phyloP scores from a whole-genome alignment of 2,888 invertebrate genomes.

The Acanthosepion lycidas region DNA sequence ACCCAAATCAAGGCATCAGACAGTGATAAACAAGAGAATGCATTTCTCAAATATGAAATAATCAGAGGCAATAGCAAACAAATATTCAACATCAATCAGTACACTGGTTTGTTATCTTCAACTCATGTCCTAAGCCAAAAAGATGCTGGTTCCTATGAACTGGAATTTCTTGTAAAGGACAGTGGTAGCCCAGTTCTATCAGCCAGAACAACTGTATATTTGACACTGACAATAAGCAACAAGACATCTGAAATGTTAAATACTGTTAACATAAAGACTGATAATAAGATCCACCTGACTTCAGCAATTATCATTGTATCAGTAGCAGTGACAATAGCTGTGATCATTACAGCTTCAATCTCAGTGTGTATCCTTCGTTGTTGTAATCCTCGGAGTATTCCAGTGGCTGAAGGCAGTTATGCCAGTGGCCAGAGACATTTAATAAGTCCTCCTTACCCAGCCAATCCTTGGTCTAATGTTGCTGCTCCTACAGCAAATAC shows the following conservation, averaged over 20 bases:
- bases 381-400: neutral
- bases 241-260: slow-evolving; percentile 22
- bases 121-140: slow-evolving; percentile 33
- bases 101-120: neutral
- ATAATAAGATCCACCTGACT: neutral
- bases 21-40: neutral
- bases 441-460: neutral
- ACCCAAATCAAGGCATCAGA: neutral
- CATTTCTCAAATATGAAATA: slow-evolving; percentile 9
- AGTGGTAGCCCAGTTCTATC: slow-evolving; percentile 23
- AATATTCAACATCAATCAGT: neutral
- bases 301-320: slow-evolving; percentile 13
- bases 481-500: neutral
- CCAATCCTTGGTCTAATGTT: neutral
- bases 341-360: slow-evolving; percentile 33
- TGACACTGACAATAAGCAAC: neutral
- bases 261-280: neutral
- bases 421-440: neutral
- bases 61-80: slow-evolving; percentile 22
- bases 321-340: slow-evolving; percentile 1
- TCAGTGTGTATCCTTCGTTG: slow-evolving; percentile 13
- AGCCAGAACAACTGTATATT: neutral
- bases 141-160: neutral
- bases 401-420: neutral
- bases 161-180: neutral